Base-by-base conservation (phyloP, 2,888 invertebrate species). In the Drosophila recens region DNA sequence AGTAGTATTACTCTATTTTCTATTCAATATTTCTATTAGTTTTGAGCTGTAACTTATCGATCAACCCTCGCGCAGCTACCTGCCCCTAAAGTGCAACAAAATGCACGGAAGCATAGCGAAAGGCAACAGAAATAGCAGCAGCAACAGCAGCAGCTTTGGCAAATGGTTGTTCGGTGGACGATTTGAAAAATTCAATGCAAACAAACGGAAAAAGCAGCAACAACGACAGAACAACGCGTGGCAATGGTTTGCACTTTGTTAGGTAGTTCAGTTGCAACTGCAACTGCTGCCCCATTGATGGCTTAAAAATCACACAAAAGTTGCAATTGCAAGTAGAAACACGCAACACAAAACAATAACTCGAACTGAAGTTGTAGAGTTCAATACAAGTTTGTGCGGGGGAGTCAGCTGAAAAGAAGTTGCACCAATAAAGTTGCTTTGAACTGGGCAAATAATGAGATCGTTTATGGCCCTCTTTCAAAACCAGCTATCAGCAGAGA, bases 181-280 rank as follows among this genome's bases (percentile, higher is more conserved):
- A 74, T 83, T 87, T 83, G 72, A 74, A 83, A 83, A 83, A 87
- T 82, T 67, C 82, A 82, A 87, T 74, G 70, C 77, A 82, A 85
- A 74, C 73, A 77, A 82, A 73, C 62, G 46, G 42, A 53, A 68
- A 46, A 59, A 62, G 56, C 67, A 78, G 61, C 67, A 59, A 17
- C 52, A 49, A 17, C 45, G 66, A 52, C 51, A 61, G 53, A 72
- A 67, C 61, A 56, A 33, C 52, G 58, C 17, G 15, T 45, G 27
- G 62, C 72, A 76, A 62, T 42, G 69, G 54, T 51, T 54, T 75
- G 43, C 70, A 63, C 75, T 67, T 72, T 72, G 75, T 59, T 66
- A 48, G 45, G 42, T 49, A 17, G 38, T 49, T 45, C 43, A 66
- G 49, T 49, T 53, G 63, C 49, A 36, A 49, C 52, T 64, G 45